A percentile compares a stretch with the other conserved stretches of the same genome.
These are phyloP conservation scores for Anthopleura xanthogrammica DNA, from an alignment of 92 coral and sea anemone species.

Conservation along the genomic window DNA sequence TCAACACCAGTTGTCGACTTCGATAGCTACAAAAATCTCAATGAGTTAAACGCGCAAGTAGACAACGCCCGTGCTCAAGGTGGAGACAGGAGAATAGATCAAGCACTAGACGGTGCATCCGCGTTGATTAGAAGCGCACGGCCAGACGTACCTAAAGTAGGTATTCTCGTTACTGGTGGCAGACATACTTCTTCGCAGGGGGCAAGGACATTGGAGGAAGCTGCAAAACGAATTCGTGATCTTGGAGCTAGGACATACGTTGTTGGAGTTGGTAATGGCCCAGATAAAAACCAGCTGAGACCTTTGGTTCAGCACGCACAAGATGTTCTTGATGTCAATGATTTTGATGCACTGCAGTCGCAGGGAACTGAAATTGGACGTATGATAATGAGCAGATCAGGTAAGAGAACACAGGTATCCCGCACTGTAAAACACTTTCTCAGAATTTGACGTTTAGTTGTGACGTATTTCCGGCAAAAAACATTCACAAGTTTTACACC, in stretches of 20 bases:
- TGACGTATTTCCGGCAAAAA: no score
- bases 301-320: slow-evolving; percentile 50
- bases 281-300: slow-evolving; percentile 45
- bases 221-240: slow-evolving; percentile 51
- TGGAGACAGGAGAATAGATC: slow-evolving; percentile 64
- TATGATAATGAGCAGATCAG: slow-evolving; percentile 17
- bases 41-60: slow-evolving; percentile 40
- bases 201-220: slow-evolving; percentile 37
- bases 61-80: slow-evolving; percentile 50
- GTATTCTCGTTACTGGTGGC: slow-evolving; percentile 68
- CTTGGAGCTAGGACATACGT: slow-evolving; percentile 67
- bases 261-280: slow-evolving; percentile 60
- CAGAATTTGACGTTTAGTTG: no score
- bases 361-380: slow-evolving; percentile 15
- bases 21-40: slow-evolving; percentile 38
- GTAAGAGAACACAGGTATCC: slow-evolving; percentile 1
- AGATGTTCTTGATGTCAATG: slow-evolving; percentile 53
- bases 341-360: slow-evolving; percentile 41
- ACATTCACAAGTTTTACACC: no score
- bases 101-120: slow-evolving; percentile 61
- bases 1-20: slow-evolving; percentile 34
- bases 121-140: slow-evolving; percentile 44
- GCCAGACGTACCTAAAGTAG: slow-evolving; percentile 56
- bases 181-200: slow-evolving; percentile 41
- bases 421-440: neutral